Base-by-base conservation (phyloP, 2,888 invertebrate genomes). In the Branchellion lobata region DNA sequence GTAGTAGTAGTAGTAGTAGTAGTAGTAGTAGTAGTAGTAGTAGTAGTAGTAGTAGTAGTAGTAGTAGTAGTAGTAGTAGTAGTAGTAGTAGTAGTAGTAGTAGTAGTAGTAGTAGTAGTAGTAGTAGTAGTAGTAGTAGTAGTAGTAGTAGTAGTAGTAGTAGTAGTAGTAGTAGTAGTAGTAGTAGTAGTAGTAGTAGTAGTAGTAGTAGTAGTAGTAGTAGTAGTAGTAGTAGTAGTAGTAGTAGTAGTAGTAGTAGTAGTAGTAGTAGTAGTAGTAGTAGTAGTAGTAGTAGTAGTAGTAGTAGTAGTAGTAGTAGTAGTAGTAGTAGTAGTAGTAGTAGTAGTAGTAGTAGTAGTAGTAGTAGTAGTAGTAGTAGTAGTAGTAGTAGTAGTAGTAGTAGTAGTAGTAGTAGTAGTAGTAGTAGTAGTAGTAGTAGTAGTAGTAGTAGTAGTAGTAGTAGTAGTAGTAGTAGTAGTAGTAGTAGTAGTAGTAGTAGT, bases 51-150 rank as follows among this genome's bases (percentile, higher is more conserved):
- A 72, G 27, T 51, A 18, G 29, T 51, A 51, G 75, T 1, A 21
- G 31, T 72, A 33, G 36, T 72, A 72, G 36, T 72, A 72, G 36
- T 34, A 72, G 36, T 72, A 72, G 3, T 34, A 72, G 36, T 72
- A 72, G 36, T 72, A 72, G 3, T 33, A 72, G 3, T 33, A 8
- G 3, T 72, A 75, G 53, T 53, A 75, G 53, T 51, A 47, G 31
- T 75, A 51, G 18, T 75, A 53, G 27, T 51, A 72, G 27, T 51
- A 18, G 29, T 51, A 51, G 75, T 1, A 21, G 31, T 72, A 33
- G 36, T 72, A 72, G 36, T 72, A 72, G 36, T 34, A 72, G 36
- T 72, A 72, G 3, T 34, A 72, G 36, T 72, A 72, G 36, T 72
- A 72, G 3, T 33, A 72, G 3, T 33, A 8, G 3, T 72, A 75